Percentiles rank a stretch among this genome's conserved stretches.
These are phyloP conservation scores for Danionella cerebrum DNA, from an alignment of 2,113 vertebrate species.

Conservation along the genomic window DNA sequence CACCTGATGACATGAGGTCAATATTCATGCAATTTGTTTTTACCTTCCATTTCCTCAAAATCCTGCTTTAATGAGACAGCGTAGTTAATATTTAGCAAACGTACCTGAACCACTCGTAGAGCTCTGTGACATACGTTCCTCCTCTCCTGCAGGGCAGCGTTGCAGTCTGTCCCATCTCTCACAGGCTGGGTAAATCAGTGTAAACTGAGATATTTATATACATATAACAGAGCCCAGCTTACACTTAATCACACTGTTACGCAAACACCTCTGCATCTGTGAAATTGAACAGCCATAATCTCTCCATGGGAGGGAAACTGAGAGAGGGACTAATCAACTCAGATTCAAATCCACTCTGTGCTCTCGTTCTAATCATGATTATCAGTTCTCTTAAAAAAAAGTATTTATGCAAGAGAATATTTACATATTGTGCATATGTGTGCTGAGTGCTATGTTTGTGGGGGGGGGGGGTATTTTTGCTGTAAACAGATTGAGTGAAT, in stretches of 20 bases:
- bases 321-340: conserved; percentile 49
- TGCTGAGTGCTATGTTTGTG: no score
- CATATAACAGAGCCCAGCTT: conserved; percentile 50
- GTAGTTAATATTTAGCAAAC: neutral
- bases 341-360: neutral
- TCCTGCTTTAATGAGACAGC: neutral
- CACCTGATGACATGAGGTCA: neutral
- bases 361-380: no score
- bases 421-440: no score
- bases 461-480: no score
- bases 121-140: conserved; percentile 54
- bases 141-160: conserved; percentile 46
- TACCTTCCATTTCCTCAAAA: neutral
- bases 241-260: conserved; percentile 57
- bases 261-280: conserved; percentile 50
- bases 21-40: neutral
- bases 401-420: no score
- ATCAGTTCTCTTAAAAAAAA: no score
- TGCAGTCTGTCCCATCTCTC: conserved; percentile 60
- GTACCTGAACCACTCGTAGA: conserved; percentile 62
- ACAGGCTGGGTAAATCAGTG: neutral
- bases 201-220: neutral
- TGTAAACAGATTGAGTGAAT: no score
- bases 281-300: conserved; percentile 64
- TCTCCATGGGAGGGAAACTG: conserved; percentile 22